A percentile compares a stretch with the other conserved stretches of the same genome.
These are phyloP conservation scores for Sebastolobus alascanus DNA, from an alignment of 2,797 vertebrate species.

Conservation along the genomic window DNA sequence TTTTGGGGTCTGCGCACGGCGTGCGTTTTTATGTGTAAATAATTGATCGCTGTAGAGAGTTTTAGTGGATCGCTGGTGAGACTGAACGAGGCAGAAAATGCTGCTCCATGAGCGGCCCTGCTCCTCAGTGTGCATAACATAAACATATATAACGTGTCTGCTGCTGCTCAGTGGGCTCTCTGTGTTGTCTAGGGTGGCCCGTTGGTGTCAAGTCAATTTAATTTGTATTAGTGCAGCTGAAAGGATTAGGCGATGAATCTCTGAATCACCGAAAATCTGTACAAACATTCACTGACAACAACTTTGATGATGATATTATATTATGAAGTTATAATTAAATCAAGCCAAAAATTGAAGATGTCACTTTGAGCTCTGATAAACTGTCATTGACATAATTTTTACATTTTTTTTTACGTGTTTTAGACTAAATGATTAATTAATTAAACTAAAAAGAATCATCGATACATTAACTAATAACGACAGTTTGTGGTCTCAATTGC, in stretches of 20 bases:
- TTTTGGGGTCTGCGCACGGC: conserved; percentile 44
- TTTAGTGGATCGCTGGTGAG: conserved; percentile 52
- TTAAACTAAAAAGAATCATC: not conserved
- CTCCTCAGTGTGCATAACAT: conserved; percentile 12
- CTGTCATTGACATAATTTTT: not conserved
- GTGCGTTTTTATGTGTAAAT: conserved; percentile 64
- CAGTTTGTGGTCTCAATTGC: too few relatives aligned
- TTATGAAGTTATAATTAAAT: not conserved
- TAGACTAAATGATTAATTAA: not conserved
- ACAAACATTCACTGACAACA: not conserved
- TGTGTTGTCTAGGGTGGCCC: conserved; percentile 13
- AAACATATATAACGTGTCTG: conserved; percentile 7
- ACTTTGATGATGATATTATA: not conserved
- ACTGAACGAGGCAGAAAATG: conserved; percentile 39
- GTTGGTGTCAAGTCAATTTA: conserved; percentile 9
- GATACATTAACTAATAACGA: not conserved
- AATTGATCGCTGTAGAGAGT: conserved; percentile 69
- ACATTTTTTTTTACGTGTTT: not conserved
- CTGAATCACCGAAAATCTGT: conserved; percentile 13
- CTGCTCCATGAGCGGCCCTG: conserved; percentile 5
- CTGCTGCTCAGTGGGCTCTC: conserved; percentile 20
- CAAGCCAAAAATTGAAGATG: not conserved
- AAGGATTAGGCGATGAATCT: conserved; percentile 2
- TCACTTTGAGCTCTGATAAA: not conserved
- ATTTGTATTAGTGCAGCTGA: not conserved